Percentiles rank a stretch among this genome's conserved stretches.
Conservation (phyloP, 1,140 invertebrate species). For the Hyphantria cunea region DNA sequence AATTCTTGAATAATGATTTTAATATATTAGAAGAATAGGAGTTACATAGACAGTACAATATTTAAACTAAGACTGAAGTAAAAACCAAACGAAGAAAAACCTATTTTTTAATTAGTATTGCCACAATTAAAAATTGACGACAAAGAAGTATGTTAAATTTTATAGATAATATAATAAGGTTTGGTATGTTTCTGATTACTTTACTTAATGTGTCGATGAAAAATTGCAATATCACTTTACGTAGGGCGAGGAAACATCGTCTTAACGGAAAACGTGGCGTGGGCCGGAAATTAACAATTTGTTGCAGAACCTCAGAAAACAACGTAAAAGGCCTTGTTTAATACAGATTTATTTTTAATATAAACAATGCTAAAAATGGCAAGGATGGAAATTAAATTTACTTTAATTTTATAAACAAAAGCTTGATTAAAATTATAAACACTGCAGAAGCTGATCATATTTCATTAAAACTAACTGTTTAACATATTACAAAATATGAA, state of each 20-base stretch:
- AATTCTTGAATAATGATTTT: not conserved
- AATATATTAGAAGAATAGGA: not conserved
- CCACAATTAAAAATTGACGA: no score
- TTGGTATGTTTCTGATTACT: constrained; percentile 3
- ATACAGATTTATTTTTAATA: constrained; percentile 6
- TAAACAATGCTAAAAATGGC: constrained; percentile 2
- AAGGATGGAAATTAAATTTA: no score
- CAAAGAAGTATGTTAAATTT: no score
- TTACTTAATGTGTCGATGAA: constrained; percentile 6
- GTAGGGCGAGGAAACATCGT: constrained; percentile 2
- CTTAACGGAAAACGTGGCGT: constrained; percentile 20
- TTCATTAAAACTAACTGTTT: no score
- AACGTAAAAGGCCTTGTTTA: constrained; percentile 12
- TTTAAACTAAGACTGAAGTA: no score
- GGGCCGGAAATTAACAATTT: constrained; percentile 44
- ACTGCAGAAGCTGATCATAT: no score
- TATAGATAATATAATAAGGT: not conserved
- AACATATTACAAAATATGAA: no score
- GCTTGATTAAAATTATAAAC: no score
- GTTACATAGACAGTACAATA: no score
- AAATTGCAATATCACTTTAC: constrained; percentile 29
- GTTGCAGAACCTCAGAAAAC: constrained; percentile 20
- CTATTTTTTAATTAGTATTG: no score
- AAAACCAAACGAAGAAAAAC: no score
- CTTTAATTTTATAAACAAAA: no score